These are phyloP conservation scores for Takifugu ocellatus DNA, from an alignment of 2,797 vertebrate genomes.

Conservation along the genomic window DNA sequence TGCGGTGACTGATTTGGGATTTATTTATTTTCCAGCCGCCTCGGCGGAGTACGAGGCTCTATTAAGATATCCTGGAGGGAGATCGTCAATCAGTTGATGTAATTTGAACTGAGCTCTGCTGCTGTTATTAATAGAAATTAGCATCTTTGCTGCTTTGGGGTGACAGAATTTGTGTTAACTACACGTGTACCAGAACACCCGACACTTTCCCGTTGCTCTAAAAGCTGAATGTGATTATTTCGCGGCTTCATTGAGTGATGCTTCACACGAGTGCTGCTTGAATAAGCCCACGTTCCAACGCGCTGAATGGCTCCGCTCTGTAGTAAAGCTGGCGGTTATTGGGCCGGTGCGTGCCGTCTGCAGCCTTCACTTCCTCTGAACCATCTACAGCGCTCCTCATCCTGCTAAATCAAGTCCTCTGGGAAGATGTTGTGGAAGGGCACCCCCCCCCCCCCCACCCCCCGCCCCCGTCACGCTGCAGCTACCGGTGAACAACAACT, in stretches of 20 bases:
- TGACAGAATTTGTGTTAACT: slow-evolving; percentile 29
- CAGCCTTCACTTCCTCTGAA: slow-evolving; percentile 60
- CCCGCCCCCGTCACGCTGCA: slow-evolving; percentile 43
- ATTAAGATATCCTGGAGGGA: slow-evolving; percentile 41
- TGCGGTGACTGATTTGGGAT: not conserved
- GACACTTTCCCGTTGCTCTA: not conserved
- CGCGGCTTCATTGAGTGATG: too few relatives aligned
- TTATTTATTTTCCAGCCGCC: slow-evolving; percentile 6
- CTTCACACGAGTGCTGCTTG: not conserved
- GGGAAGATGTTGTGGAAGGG: slow-evolving; percentile 61
- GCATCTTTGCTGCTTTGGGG: slow-evolving; percentile 40
- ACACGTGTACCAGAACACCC: slow-evolving; percentile 26
- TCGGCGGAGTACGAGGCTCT: slow-evolving; percentile 15
- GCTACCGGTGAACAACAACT: slow-evolving; percentile 46
- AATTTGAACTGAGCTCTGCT: slow-evolving; percentile 43
- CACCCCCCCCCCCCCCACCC: slow-evolving; percentile 51
- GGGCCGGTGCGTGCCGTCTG: slow-evolving; percentile 64
- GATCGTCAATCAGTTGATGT: slow-evolving; percentile 44
- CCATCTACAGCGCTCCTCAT: slow-evolving; percentile 66
- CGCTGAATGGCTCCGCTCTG: slow-evolving; percentile 15
- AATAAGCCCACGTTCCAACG: not conserved
- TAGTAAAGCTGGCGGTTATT: slow-evolving; percentile 55
- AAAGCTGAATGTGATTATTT: too few relatives aligned
- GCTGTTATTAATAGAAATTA: slow-evolving; percentile 53
- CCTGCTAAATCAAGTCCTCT: slow-evolving; percentile 71